Evolutionary conservation across 2,888 invertebrate species (phyloP).

Genomic region (Prosopocoilus inquinatus): DNA sequence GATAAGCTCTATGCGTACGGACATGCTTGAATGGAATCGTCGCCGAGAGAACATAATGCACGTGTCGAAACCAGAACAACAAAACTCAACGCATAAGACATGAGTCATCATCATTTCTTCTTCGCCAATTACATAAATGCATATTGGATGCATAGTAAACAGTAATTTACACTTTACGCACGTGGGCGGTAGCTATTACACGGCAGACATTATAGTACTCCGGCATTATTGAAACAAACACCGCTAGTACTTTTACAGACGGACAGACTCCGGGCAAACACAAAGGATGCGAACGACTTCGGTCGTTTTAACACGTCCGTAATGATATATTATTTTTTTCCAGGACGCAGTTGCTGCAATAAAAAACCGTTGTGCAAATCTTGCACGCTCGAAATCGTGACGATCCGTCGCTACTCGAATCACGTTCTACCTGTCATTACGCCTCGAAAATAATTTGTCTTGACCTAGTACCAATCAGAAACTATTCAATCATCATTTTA

Average conservation of each 20-base stretch:
- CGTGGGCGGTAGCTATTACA: conserved; percentile 31
- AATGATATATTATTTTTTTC: too few species aligned
- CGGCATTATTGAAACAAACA: conserved; percentile 14
- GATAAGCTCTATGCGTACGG: too few species aligned
- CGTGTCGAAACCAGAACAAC: conserved; percentile 3
- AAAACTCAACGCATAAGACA: conserved; percentile 2
- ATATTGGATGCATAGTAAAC: conserved; percentile 30
- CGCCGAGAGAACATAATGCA: not conserved
- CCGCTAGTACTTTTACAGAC: not conserved
- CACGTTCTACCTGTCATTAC: too few species aligned
- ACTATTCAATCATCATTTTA: too few species aligned
- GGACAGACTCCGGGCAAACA: conserved; percentile 1
- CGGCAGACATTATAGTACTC: conserved; percentile 18
- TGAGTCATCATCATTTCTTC: conserved; percentile 18
- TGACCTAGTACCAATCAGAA: too few species aligned
- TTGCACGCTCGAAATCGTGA: too few species aligned
- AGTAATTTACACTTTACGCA: conserved; percentile 33
- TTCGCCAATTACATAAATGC: conserved; percentile 24
- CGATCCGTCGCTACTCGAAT: too few species aligned
- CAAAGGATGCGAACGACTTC: not conserved
- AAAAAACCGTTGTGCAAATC: too few species aligned
- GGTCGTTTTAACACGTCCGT: too few species aligned
- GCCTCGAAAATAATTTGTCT: too few species aligned
- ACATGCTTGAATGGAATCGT: too few species aligned
- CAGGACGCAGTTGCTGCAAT: too few species aligned